These are phyloP conservation scores for Hydractinia echinata DNA, from an alignment of 30 jellyfish, hydroid and myxozoan species.

Conservation along the genomic window DNA sequence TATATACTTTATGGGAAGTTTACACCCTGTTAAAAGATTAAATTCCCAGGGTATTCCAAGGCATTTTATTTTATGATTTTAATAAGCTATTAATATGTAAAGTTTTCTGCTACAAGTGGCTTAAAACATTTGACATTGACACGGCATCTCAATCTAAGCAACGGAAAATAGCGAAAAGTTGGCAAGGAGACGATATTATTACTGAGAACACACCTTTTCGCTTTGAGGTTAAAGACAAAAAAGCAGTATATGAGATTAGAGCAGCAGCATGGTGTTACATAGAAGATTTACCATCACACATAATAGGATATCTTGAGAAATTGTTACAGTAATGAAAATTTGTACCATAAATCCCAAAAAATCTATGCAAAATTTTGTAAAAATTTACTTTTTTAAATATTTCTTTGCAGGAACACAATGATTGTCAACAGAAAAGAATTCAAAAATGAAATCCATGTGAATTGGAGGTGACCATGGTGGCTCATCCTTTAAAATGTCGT, in stretches of 20 bases:
- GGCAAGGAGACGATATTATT: slow-evolving; percentile 12
- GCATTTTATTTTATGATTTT: no score
- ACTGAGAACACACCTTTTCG: not conserved
- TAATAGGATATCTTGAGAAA: no score
- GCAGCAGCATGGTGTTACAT: no score
- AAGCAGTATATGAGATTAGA: no score
- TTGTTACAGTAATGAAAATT: no score
- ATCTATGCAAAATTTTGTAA: not conserved
- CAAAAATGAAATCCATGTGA: not conserved
- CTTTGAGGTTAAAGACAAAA: not conserved
- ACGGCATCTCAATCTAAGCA: not conserved
- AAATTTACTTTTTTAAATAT: not conserved
- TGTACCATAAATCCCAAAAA: not conserved
- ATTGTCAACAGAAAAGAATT: not conserved
- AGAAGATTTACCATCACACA: no score
- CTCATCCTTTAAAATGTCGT: no score
- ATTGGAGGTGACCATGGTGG: not conserved
- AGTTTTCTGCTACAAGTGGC: not conserved
- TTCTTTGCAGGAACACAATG: not conserved
- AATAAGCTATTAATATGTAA: not conserved
- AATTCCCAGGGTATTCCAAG: no score
- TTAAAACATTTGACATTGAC: not conserved
- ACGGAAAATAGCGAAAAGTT: not conserved
- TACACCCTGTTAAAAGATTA: no score
- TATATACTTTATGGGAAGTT: no score